These are phyloP conservation scores for Aleiodes sp. DNA, from an alignment of 1,140 invertebrate genomes.

Conservation along the genomic window DNA sequence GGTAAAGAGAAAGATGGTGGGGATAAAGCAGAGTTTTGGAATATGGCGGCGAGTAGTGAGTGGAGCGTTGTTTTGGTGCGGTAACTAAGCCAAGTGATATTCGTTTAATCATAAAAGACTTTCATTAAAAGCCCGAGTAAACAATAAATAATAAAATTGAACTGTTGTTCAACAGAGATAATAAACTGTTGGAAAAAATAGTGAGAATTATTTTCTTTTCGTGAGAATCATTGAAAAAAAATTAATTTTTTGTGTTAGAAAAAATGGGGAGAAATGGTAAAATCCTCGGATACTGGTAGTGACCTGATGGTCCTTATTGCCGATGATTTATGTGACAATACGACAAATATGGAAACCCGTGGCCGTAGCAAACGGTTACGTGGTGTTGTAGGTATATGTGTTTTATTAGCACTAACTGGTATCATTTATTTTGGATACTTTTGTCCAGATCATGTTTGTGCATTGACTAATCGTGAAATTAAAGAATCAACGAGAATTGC, in stretches of 20 bases:
- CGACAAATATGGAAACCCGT: conserved; percentile 57
- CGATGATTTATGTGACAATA: conserved; percentile 44
- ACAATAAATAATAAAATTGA: too few species aligned
- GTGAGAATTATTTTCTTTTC: neutral
- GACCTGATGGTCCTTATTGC: conserved; percentile 50
- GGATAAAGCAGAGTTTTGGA: too few species aligned
- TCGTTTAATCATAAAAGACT: too few species aligned
- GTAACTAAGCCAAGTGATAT: conserved; percentile 2
- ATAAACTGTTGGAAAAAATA: too few species aligned
- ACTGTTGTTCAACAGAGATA: too few species aligned
- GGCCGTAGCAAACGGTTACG: conserved; percentile 68
- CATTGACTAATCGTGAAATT: conserved; percentile 73
- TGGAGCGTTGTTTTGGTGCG: conserved; percentile 6
- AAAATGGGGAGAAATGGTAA: conserved; percentile 57
- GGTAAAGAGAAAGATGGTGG: too few species aligned
- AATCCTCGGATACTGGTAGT: conserved; percentile 45
- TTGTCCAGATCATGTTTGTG: conserved; percentile 86
- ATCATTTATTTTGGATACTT: conserved; percentile 89
- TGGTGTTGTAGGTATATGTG: conserved; percentile 80
- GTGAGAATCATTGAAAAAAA: too few species aligned
- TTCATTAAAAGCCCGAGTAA: too few species aligned
- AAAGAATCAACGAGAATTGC: conserved; percentile 59
- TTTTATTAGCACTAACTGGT: conserved; percentile 80
- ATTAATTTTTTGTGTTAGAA: neutral
- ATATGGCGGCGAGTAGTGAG: conserved; percentile 7